Percentiles rank a stretch among this genome's conserved stretches.
phyloP scores from a whole-genome alignment of 1,140 invertebrate species.

The Drosophila dunni region DNA sequence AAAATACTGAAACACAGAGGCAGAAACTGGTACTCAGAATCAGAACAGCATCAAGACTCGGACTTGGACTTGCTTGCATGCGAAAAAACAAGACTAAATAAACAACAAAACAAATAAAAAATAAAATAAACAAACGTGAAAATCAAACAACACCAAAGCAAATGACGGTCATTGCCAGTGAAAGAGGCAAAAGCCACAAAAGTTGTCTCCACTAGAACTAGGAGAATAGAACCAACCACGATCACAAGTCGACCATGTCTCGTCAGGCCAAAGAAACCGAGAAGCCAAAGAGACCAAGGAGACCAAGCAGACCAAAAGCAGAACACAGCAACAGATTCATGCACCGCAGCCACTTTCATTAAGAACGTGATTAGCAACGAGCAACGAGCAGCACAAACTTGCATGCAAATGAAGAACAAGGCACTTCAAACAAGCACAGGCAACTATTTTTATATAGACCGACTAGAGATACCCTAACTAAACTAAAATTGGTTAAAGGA shows the following conservation, averaged over 20 bases:
- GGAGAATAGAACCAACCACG: slow-evolving; percentile 26
- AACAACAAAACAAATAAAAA: slow-evolving; percentile 54
- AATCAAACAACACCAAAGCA: slow-evolving; percentile 63
- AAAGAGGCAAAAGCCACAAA: slow-evolving; percentile 41
- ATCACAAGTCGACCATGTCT: slow-evolving; percentile 17
- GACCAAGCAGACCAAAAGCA: slow-evolving; percentile 31
- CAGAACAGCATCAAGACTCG: slow-evolving; percentile 32
- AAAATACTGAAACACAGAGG: slow-evolving; percentile 12
- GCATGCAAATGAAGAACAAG: slow-evolving; percentile 69
- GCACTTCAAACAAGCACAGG: slow-evolving; percentile 16
- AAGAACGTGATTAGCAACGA: slow-evolving; percentile 77
- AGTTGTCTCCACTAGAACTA: slow-evolving; percentile 13
- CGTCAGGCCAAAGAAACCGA: neutral
- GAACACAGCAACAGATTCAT: slow-evolving; percentile 14
- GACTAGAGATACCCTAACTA: slow-evolving; percentile 15
- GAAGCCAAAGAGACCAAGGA: neutral
- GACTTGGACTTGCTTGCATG: slow-evolving; percentile 45
- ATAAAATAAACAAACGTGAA: slow-evolving; percentile 66
- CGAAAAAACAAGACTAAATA: slow-evolving; percentile 49
- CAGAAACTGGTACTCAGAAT: slow-evolving; percentile 50
- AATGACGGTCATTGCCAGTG: slow-evolving; percentile 79
- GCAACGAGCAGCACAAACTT: slow-evolving; percentile 48
- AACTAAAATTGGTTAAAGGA: neutral
- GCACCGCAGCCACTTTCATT: slow-evolving; percentile 74
- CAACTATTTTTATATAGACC: neutral